These are phyloP conservation scores for Emydura subglobosa DNA, from an alignment of 2,113 vertebrate genomes.

Conservation along the genomic window DNA sequence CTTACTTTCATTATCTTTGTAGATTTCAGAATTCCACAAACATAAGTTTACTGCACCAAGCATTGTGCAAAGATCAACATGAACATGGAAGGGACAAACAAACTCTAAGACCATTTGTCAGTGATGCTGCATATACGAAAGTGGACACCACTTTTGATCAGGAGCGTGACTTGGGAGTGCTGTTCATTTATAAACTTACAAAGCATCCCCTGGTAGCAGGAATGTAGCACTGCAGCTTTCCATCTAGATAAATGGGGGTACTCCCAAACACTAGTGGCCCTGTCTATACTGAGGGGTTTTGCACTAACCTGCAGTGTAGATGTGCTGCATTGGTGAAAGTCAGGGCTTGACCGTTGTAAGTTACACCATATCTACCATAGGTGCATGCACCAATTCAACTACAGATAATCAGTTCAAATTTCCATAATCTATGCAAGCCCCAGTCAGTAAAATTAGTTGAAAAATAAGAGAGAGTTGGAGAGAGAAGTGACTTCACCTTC, in stretches of 20 bases:
- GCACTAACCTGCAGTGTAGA: no score
- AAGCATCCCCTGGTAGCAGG: neutral
- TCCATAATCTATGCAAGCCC: neutral
- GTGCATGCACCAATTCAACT: neutral
- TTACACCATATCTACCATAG: neutral
- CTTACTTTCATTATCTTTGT: neutral
- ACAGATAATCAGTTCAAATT: neutral
- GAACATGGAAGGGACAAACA: neutral
- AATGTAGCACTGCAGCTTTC: neutral
- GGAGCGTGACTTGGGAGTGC: rapidly evolving
- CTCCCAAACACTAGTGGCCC: neutral
- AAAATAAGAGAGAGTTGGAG: neutral
- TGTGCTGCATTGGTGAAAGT: no score
- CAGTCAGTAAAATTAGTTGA: rapidly evolving
- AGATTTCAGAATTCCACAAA: neutral
- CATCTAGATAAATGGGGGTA: neutral
- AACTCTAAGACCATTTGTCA: neutral
- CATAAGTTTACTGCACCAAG: neutral
- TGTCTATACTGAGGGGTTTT: neutral
- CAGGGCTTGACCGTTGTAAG: no score
- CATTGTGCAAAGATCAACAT: neutral
- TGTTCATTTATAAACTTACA: neutral
- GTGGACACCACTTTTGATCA: neutral
- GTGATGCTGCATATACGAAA: neutral
- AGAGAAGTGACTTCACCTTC: neutral